These are phyloP conservation scores for Clarias pachynema DNA, from an alignment of 2,797 vertebrate species.

Conservation along the genomic window DNA sequence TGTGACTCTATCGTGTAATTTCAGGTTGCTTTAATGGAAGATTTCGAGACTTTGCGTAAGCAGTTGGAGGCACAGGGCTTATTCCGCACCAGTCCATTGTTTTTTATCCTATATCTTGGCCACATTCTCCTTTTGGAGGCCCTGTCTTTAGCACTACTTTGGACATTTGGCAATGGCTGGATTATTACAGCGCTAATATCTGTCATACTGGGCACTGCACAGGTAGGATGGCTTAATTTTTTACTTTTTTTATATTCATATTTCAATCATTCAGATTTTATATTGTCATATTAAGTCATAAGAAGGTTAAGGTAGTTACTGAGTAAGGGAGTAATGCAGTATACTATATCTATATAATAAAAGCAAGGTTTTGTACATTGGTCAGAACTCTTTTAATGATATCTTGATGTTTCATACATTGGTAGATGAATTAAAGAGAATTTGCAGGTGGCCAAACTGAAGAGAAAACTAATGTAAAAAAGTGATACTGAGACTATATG, in stretches of 20 bases:
- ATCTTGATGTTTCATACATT: too few species aligned
- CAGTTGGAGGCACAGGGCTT: slow-evolving; percentile 80
- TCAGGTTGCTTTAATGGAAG: slow-evolving; percentile 80
- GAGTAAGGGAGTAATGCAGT: too few species aligned
- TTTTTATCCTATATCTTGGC: slow-evolving; percentile 84
- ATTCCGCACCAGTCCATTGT: slow-evolving; percentile 79
- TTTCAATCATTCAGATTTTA: too few species aligned
- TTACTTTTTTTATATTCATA: too few species aligned
- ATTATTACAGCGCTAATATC: slow-evolving; percentile 77
- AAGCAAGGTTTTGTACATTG: too few species aligned
- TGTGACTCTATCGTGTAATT: neutral
- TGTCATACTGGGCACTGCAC: slow-evolving; percentile 80
- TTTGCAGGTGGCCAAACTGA: neutral
- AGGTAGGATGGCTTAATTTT: slow-evolving; percentile 74
- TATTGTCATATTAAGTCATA: too few species aligned
- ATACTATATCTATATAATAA: too few species aligned
- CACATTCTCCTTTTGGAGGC: slow-evolving; percentile 89
- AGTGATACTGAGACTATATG: neutral
- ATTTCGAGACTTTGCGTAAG: slow-evolving; percentile 82
- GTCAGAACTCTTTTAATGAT: too few species aligned
- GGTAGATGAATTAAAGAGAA: neutral
- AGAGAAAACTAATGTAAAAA: neutral
- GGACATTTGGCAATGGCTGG: slow-evolving; percentile 85
- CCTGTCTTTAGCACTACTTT: slow-evolving; percentile 80
- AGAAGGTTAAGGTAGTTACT: too few species aligned